phyloP scores from a whole-genome alignment of 2,797 vertebrate genomes.

The Enoplosus armatus region DNA sequence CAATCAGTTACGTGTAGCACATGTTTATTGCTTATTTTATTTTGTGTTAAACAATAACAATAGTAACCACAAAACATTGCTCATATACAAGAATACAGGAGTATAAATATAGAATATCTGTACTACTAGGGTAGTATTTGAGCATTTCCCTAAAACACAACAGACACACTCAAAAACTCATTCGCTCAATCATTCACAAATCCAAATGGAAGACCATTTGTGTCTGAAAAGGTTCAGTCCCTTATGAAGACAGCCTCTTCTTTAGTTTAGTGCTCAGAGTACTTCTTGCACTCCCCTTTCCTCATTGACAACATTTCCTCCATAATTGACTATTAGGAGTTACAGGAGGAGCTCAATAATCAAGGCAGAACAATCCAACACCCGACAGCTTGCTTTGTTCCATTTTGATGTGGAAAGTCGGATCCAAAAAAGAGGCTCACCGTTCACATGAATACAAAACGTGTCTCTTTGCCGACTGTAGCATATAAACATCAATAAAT shows the following conservation, averaged over 20 bases:
- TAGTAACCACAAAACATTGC: constrained; percentile 65
- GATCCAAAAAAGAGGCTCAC: constrained; percentile 2
- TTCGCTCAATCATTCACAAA: constrained; percentile 55
- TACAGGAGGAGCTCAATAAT: not conserved
- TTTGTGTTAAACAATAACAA: constrained; percentile 71
- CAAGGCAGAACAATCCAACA: constrained; percentile 6
- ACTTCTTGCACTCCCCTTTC: constrained; percentile 20
- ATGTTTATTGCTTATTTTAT: constrained; percentile 76
- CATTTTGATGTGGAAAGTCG: constrained; percentile 7
- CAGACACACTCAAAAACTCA: constrained; percentile 42
- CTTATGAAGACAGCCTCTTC: constrained; percentile 32
- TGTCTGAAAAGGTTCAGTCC: constrained; percentile 32
- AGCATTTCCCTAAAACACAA: constrained; percentile 53
- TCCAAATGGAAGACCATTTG: constrained; percentile 57
- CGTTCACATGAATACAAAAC: constrained; percentile 41
- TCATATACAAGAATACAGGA: constrained; percentile 76
- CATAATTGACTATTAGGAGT: constrained; percentile 8
- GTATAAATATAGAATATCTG: constrained; percentile 86
- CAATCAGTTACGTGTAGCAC: constrained; percentile 29
- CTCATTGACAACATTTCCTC: constrained; percentile 5
- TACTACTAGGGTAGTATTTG: constrained; percentile 64
- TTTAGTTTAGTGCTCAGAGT: constrained; percentile 51
- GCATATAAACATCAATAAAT: constrained; percentile 28
- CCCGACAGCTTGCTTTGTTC: not conserved
- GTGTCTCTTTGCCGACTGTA: constrained; percentile 15